A percentile compares a stretch with the other conserved stretches of the same genome.
Conservation (phyloP, 2,888 invertebrate species). For the Spisula solida region DNA sequence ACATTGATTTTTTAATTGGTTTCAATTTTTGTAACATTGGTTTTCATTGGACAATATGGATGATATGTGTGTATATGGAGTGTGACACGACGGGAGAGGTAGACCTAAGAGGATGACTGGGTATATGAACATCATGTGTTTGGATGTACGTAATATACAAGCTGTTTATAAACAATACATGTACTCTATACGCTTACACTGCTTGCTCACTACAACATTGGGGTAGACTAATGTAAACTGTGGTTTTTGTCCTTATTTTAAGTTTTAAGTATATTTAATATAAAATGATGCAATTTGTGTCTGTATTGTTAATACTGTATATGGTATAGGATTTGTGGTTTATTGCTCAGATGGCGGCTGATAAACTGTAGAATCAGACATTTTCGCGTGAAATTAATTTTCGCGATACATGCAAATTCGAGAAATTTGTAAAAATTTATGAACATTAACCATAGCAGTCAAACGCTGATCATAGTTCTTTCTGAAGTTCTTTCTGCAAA, state of each 20-base stretch:
- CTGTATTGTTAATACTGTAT: not conserved
- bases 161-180: not conserved
- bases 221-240: not conserved
- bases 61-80: no score
- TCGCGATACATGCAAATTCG: no score
- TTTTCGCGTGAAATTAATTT: no score
- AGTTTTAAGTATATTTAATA: conserved; percentile 3
- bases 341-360: not conserved
- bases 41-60: no score
- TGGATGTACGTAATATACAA: not conserved
- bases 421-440: no score
- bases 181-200: not conserved
- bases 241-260: not conserved
- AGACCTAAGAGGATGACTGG: no score
- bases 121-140: not conserved
- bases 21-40: no score
- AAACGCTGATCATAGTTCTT: no score
- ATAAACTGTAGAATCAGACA: not conserved
- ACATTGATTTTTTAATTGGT: no score
- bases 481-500: no score
- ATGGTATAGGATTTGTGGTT: not conserved
- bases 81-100: no score
- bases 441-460: no score
- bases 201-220: conserved; percentile 8
- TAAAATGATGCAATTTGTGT: not conserved